Conservation (phyloP, 1,140 invertebrate genomes). For the Drosophila sp. region DNA sequence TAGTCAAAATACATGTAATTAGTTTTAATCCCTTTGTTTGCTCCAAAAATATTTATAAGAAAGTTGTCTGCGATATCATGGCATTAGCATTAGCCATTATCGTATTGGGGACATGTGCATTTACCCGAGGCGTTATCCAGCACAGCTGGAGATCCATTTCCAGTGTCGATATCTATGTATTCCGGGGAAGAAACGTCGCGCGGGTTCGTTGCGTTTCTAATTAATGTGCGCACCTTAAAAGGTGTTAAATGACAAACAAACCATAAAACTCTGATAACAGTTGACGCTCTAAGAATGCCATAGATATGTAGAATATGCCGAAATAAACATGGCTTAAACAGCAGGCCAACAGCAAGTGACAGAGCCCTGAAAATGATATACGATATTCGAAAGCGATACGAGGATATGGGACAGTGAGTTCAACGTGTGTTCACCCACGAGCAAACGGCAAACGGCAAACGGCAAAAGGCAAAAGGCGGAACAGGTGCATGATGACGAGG, state of each 20-base stretch:
- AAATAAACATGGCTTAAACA: slow-evolving; percentile 47
- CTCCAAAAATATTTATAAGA: slow-evolving; percentile 7
- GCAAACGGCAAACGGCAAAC: slow-evolving; percentile 26
- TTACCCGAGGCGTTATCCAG: slow-evolving; percentile 4
- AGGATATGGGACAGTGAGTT: slow-evolving; percentile 31
- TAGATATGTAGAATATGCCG: slow-evolving; percentile 39
- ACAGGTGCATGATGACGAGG: slow-evolving; percentile 71
- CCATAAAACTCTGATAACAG: slow-evolving; percentile 79
- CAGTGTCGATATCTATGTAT: slow-evolving; percentile 24
- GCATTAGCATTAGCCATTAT: slow-evolving; percentile 38
- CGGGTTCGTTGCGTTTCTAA: slow-evolving; percentile 71
- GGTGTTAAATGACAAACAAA: slow-evolving; percentile 84
- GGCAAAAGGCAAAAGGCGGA: slow-evolving; percentile 35
- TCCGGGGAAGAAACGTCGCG: slow-evolving; percentile 31
- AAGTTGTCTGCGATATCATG: not conserved
- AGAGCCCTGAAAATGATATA: slow-evolving; percentile 65
- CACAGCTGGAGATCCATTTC: slow-evolving; percentile 55
- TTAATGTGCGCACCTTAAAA: slow-evolving; percentile 72
- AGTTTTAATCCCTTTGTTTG: not conserved
- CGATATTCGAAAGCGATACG: slow-evolving; percentile 29
- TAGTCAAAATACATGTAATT: too few relatives aligned
- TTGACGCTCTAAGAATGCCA: slow-evolving; percentile 46
- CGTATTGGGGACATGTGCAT: slow-evolving; percentile 25
- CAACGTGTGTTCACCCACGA: slow-evolving; percentile 57
- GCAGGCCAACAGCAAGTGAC: slow-evolving; percentile 42